A percentile compares a stretch with the other conserved stretches of the same genome.
Evolutionary conservation across 2,113 vertebrate genomes (phyloP).

Genomic region (Platichthys stellatus): DNA sequence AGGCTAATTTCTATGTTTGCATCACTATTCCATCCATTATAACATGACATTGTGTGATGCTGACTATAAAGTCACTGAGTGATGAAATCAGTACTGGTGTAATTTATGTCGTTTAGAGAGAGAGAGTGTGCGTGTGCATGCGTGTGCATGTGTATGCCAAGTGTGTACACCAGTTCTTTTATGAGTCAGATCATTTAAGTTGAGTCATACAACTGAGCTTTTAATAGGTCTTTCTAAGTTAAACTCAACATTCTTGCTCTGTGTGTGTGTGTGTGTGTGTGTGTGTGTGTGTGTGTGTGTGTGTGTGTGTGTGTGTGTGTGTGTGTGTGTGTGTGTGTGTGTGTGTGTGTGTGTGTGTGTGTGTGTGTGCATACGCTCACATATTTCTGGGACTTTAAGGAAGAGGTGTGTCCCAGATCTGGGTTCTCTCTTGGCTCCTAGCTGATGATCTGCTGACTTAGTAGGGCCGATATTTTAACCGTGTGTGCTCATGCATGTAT

Average conservation of each 20-base stretch:
- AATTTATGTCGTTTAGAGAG: neutral
- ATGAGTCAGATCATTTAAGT: conserved; percentile 38
- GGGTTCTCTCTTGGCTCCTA: conserved; percentile 25
- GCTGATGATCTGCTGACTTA: conserved; percentile 42
- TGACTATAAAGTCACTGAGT: neutral
- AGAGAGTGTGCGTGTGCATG: neutral
- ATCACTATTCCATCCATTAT: neutral
- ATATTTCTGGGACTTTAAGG: conserved; percentile 16
- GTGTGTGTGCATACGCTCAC: neutral
- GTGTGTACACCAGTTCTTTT: neutral
- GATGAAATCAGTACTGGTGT: neutral
- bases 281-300: neutral
- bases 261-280: neutral
- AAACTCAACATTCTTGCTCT: neutral
- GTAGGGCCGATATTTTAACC: conserved; percentile 5
- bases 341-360: neutral
- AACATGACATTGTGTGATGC: neutral
- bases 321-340: neutral
- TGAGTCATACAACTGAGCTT: conserved; percentile 47
- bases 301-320: neutral
- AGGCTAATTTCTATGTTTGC: neutral
- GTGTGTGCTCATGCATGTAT: neutral
- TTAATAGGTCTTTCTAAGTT: conserved; percentile 22
- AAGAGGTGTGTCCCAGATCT: conserved; percentile 49
- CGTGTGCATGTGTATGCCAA: neutral